Evolutionary conservation across 2,113 vertebrate genomes (phyloP).

Genomic region (Hippoglossus stenolepis): DNA sequence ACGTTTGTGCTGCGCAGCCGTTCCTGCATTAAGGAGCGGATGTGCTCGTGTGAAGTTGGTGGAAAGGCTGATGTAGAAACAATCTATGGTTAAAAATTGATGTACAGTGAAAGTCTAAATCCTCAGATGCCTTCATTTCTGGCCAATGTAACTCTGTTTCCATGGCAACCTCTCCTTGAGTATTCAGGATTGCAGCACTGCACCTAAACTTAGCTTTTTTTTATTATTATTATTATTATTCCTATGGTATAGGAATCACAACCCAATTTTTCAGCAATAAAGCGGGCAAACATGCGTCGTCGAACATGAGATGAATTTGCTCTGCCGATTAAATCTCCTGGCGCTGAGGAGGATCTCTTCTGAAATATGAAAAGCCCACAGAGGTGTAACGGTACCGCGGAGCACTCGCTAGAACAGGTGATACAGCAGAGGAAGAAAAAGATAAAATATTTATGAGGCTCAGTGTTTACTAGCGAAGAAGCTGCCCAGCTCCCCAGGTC

Average conservation of each 20-base stretch:
- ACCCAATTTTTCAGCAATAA: slow-evolving; percentile 52
- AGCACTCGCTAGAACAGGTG: slow-evolving; percentile 64
- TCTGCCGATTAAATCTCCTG: slow-evolving; percentile 27
- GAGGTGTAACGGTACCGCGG: slow-evolving; percentile 52
- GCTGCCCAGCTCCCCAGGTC: slow-evolving; percentile 35
- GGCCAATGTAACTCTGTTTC: slow-evolving; percentile 86
- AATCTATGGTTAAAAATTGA: slow-evolving; percentile 81
- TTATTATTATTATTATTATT: slow-evolving; percentile 34
- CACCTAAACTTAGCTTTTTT: slow-evolving; percentile 78
- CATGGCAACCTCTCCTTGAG: slow-evolving; percentile 83
- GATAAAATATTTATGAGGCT: slow-evolving; percentile 71
- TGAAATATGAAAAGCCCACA: slow-evolving; percentile 50
- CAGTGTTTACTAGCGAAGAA: slow-evolving; percentile 65
- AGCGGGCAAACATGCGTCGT: slow-evolving; percentile 47
- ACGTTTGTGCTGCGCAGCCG: slow-evolving; percentile 8
- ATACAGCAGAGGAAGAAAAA: slow-evolving; percentile 64
- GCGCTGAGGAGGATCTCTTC: slow-evolving; percentile 34
- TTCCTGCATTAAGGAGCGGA: slow-evolving; percentile 9
- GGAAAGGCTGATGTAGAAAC: slow-evolving; percentile 71
- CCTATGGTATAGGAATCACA: slow-evolving; percentile 66
- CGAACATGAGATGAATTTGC: slow-evolving; percentile 47
- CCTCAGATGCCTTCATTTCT: slow-evolving; percentile 83
- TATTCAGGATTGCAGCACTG: slow-evolving; percentile 82
- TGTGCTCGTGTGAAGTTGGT: slow-evolving; percentile 46
- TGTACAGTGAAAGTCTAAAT: slow-evolving; percentile 83